Evolutionary conservation across 2,797 vertebrate genomes (phyloP), one percentile per base, ranked within the genome.

Genomic region (Craterocephalus amniculus): DNA sequence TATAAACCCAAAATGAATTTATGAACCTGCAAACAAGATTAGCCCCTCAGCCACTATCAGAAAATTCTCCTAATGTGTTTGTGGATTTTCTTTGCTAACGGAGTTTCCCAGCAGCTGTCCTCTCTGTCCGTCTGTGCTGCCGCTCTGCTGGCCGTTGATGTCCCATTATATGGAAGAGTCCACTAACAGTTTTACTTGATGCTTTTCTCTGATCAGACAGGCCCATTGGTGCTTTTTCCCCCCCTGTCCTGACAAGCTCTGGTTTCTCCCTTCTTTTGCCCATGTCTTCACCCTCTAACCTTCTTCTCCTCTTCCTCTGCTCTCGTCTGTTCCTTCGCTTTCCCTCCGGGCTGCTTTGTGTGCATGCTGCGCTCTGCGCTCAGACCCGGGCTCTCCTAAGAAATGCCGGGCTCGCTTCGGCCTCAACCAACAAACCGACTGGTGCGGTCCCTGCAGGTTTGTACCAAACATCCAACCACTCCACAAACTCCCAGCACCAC

Each of bases 391-490:
- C 93, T 99, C 97, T 88, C 97, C 97, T 97, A 99, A 99, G 98
- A 99, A 99, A 98, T 99, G 98, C 93, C 95, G 98, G 92, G 98
- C 98, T 95, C 98, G 97, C 96, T 99, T 98, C 93, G 98, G 98
- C 94, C 97, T 99, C 95, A 96, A 97, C 95, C 98, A 99, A 96
- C 98, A 99, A 95, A 99, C 94, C 89, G 96, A 99, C 96, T 99
- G 98, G 98, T 99, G 98, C 89, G 96, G 96, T 91, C 98, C 98
- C 18, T 99, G 98, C 98, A 99, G 98, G 98, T 99, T 96, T 96
- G 98, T 99, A 98, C 93, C 76, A 9, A 88, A 78, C 82, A 43
- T 85, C 88, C 79, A 85, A 82, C 52, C 60, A 63, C 38, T 61
- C 34, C 18, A n/a, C 61, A 26, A 29, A 18, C 45, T 12, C 59